Evolutionary conservation across 2,797 vertebrate species (phyloP).

Genomic region (Tiaroga cobitis): DNA sequence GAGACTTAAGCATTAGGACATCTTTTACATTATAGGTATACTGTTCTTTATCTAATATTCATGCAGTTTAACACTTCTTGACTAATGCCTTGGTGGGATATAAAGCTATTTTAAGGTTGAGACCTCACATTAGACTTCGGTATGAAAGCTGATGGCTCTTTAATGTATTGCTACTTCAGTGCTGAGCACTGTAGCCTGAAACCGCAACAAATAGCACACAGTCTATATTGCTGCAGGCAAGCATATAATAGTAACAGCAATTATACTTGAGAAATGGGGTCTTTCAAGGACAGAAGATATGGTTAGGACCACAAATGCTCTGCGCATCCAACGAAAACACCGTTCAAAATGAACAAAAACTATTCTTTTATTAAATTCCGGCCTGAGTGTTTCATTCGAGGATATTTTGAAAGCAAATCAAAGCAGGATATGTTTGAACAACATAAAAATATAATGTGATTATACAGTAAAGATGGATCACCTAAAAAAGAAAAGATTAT

Average conservation of each 20-base stretch:
- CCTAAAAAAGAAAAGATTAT: conserved; percentile 33
- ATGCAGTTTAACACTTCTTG: conserved; percentile 8
- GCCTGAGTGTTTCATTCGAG: background rate
- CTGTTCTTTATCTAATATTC: conserved; percentile 8
- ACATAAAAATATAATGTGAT: conserved; percentile 26
- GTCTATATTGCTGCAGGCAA: conserved; percentile 1
- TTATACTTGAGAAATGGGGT: conserved; percentile 31
- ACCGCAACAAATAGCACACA: conserved; percentile 9
- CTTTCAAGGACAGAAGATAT: background rate
- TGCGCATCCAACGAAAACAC: background rate
- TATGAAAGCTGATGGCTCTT: conserved; percentile 7
- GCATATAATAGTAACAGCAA: conserved; percentile 37
- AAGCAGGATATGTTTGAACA: conserved; percentile 26
- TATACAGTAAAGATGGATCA: conserved; percentile 32
- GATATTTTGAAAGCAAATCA: conserved; percentile 14
- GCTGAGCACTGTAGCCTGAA: background rate
- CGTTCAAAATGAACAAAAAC: conserved; percentile 20
- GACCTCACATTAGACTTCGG: background rate
- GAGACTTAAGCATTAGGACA: background rate
- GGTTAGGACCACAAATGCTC: background rate
- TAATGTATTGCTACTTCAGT: conserved; percentile 7
- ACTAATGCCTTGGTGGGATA: background rate
- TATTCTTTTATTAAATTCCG: conserved; percentile 3
- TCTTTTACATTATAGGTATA: background rate
- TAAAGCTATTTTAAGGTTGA: background rate